Evolutionary conservation across 2,888 invertebrate species (phyloP).

Genomic region (Parascotia fuliginaria): DNA sequence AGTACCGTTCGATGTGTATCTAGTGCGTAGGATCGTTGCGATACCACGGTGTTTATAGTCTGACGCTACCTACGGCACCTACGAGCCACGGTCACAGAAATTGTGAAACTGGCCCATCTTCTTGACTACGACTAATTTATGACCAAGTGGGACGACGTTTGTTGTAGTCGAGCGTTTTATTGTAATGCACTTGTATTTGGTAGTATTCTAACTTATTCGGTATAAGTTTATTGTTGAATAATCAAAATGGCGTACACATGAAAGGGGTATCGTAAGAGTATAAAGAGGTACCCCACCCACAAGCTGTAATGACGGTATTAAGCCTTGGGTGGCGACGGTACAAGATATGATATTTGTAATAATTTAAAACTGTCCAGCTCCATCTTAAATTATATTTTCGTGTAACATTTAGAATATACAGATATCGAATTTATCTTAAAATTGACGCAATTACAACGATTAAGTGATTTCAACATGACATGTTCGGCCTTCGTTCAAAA

Average conservation of each 20-base stretch:
- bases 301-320: not conserved
- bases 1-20: conserved; percentile 61
- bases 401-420: no score
- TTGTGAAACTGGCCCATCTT: conserved; percentile 35
- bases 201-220: not conserved
- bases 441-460: no score
- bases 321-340: conserved; percentile 1
- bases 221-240: conserved; percentile 5
- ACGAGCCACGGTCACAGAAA: conserved; percentile 22
- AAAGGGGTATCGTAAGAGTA: not conserved
- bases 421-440: no score
- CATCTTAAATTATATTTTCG: no score
- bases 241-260: not conserved
- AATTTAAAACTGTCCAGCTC: no score
- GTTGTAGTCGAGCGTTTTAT: conserved; percentile 4
- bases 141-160: conserved; percentile 30
- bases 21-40: conserved; percentile 71
- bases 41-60: conserved; percentile 64
- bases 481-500: no score
- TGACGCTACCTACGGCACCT: conserved; percentile 39
- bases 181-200: conserved; percentile 4
- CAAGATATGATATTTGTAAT: not conserved
- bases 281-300: not conserved
- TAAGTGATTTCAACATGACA: no score
- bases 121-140: conserved; percentile 36